Base-by-base conservation (phyloP, 2,888 invertebrate species). In the Timema cristinae region DNA sequence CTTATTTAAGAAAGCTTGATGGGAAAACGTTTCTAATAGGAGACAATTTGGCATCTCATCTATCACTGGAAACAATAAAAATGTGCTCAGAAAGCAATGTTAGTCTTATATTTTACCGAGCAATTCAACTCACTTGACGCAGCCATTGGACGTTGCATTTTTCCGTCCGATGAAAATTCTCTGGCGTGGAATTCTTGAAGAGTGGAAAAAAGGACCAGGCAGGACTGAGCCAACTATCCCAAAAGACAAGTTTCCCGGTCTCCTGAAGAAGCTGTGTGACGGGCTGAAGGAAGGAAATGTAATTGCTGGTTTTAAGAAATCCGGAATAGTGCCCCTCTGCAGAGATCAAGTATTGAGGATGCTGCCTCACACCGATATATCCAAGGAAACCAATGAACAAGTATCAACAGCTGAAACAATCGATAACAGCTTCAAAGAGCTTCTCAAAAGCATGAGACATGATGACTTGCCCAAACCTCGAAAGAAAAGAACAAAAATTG, bases 11-110 rank as follows among this genome's bases (percentile, higher is more conserved):
- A 73, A 54, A 66, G 71, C 50, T 68, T 71, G n/a, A 9, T 9
- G 16, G 63, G 63, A 9, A 48, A 49, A 77, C 75, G 61, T 75
- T 77, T 11, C 15, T 79, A n/a, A 76, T 80, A 71, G 74, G 72
- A 15, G 72, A 74, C 71, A 75, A 74, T 32, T 69, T 73, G 49
- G 73, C 73, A 16, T 70, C 69, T 9, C 76, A 76, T 66, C 50
- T 76, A 15, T 75, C 75, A 11, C 11, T 71, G n/a, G 70, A 73
- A 54, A 70, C 70, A 6, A 72, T 75, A 10, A 73, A 72, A 59
- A 49, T 75, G 52, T 75, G 75, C 67, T 32, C 66, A 10, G 70
- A 76, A 67, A n/a, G 74, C 50, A 61, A 74, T 11, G 74, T 76
- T 50, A 51, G 68, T 54, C 75, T 76, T 63, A 61, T 76, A 32